Base-by-base conservation (phyloP, 2,113 vertebrate species). In the Excalfactoria chinensis region DNA sequence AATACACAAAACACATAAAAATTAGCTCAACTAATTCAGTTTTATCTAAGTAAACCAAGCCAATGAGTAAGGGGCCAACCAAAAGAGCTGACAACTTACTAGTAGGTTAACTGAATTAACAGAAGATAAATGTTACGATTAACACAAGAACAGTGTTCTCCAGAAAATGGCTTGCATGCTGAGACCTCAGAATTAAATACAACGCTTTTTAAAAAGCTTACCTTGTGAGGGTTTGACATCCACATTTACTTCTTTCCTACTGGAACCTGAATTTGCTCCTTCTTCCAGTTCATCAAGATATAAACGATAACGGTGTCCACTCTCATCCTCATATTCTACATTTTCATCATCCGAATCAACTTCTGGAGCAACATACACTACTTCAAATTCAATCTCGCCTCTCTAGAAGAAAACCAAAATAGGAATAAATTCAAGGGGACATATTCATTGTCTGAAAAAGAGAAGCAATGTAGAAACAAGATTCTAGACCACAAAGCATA, bases 341-440 rank as follows among this genome's bases (percentile, higher is more conserved):
- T 99, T 99, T 97, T 99, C 99, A 64, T 99, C 99, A 86, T 99
- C 99, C 0, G 99, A 99, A 97, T 99, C 99, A 77, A 99, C 99
- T 94, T 99, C 99, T 8, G 99, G 99, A 85, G 99, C 99, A 97
- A 99, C 99, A 2, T 99, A 99, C 73, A 99, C 99, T 64, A 99
- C 99, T 97, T 99, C 99, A 78, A 99, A 99, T 95, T 99, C 99
- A 3, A 99, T 99, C 96, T 99, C 99, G 0, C 99, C 99, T 90
- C 98, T 98, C 99, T 99, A 97, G 69, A 97, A 91, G 35, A 71
- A 44, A 88, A 80, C 1, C 0, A 66, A 90, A 82, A 72, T 56
- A 88, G 13, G 58, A 26, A 35, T 10, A 68, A 77, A 82, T 32
- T 43, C 41, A 84, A 66, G 26, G 22, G 64, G 10, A 79, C 7